Base-by-base conservation (phyloP, 2,113 vertebrate species). In the Peromyscus polionotus region DNA sequence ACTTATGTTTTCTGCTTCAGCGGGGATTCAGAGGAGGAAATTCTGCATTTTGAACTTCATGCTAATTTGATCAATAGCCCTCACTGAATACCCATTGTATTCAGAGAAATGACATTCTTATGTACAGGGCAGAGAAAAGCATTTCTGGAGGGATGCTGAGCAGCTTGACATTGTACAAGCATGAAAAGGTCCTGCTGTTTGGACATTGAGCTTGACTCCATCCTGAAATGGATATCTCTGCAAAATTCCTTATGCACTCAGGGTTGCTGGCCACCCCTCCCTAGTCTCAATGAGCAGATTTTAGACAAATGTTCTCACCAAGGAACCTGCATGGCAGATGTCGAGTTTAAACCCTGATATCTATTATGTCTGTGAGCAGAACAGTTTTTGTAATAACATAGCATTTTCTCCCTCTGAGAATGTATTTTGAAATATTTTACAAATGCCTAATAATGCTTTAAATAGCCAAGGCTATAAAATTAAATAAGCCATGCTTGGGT, bases 311-410 rank as follows among this genome's bases (percentile, higher is more conserved):
- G 98, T 98, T 98, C 97, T 95, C 97, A 0, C 95, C 94, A 97
- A 45, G 97, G 96, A 99, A 98, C 98, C 98, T 99, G 98, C 94
- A 22, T 31, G 97, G 98, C 98, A 99, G 98, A 99, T 99, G 98
- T 98, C 97, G 95, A 98, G 96, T 97, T 98, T 97, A 98, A 98
- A 98, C 94, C 88, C 92, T 91, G 90, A 75, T 98, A 97, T 96
- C 97, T 97, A 79, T 89, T 96, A 93, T 97, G 93, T 98, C 96
- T 98, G 97, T 89, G 95, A 94, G 98, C 90, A 97, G 7, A 59
- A 98, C 93, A 96, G 97, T 81, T 96, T 85, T 98, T 98, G 97
- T 98, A 96, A 97, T 96, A 98, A 98, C 97, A 98, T 95, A 98
- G 72, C 22, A 67, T 91, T 98, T 97, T 97, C 98, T 75, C 61